Evolutionary conservation across 2,888 invertebrate genomes (phyloP).

Genomic region (Suillia variegata): DNA sequence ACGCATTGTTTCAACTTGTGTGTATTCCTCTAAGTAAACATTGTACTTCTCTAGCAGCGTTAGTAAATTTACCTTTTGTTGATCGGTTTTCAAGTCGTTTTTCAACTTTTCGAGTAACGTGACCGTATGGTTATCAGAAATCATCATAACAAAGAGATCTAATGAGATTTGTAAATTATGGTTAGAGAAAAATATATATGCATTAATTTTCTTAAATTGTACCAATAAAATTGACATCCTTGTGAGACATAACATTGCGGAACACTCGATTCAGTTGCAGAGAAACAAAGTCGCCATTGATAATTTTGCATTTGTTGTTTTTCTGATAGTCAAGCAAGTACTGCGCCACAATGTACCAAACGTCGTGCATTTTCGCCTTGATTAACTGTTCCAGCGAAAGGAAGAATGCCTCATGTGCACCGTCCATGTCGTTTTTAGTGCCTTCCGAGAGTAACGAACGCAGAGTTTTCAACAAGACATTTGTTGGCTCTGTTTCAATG

Average conservation of each 20-base stretch:
- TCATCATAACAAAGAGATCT: constrained; percentile 55
- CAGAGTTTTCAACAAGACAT: constrained; percentile 41
- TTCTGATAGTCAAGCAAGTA: constrained; percentile 52
- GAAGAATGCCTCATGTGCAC: constrained; percentile 50
- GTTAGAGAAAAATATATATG: not conserved
- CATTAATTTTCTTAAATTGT: too few relatives aligned
- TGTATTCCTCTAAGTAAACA: constrained; percentile 46
- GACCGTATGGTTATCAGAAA: constrained; percentile 44
- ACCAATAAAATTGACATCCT: constrained; percentile 57
- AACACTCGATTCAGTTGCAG: constrained; percentile 51
- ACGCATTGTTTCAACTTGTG: constrained; percentile 42
- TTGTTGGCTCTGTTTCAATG: constrained; percentile 37
- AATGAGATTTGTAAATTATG: too few relatives aligned
- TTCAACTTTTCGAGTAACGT: constrained; percentile 45
- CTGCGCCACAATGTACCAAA: constrained; percentile 55
- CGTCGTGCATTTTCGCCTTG: constrained; percentile 54
- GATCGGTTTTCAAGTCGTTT: constrained; percentile 52
- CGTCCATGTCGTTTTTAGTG: constrained; percentile 35
- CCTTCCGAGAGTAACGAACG: constrained; percentile 30
- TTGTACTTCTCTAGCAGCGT: constrained; percentile 58
- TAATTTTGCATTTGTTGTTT: constrained; percentile 37
- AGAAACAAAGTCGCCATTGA: constrained; percentile 48
- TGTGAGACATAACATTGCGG: constrained; percentile 50
- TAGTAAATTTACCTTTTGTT: constrained; percentile 54
- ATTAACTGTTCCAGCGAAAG: constrained; percentile 50